phyloP scores from a whole-genome alignment of 2,888 invertebrate species.

The Chromoteleia sp. region DNA sequence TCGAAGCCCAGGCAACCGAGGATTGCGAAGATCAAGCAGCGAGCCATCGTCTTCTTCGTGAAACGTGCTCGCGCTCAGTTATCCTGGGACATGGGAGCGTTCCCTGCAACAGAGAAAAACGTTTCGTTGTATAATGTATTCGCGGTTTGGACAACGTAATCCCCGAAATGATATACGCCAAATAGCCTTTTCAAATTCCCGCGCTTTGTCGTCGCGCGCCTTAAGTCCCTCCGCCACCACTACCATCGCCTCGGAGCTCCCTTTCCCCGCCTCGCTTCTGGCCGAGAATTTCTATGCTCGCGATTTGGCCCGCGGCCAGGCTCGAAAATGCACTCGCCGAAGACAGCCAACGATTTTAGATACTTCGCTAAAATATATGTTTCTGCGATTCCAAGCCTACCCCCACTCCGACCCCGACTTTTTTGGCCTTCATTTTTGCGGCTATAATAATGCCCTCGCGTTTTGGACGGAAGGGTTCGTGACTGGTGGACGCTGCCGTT shows the following conservation, averaged over 20 bases:
- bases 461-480: constrained; percentile 46
- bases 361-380: constrained; percentile 72
- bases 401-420: constrained; percentile 14
- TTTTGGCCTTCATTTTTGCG: constrained; percentile 48
- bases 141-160: constrained; percentile 57
- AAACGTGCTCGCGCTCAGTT: constrained; percentile 53
- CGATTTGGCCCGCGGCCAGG: constrained; percentile 71
- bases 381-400: constrained; percentile 55
- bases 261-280: constrained; percentile 10
- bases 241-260: not conserved
- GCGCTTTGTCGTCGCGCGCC: constrained; percentile 23
- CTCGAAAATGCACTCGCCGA: constrained; percentile 71
- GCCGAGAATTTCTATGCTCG: constrained; percentile 62
- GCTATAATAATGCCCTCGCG: constrained; percentile 64
- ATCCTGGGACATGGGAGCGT: constrained; percentile 69
- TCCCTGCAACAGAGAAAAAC: constrained; percentile 75
- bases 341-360: constrained; percentile 73
- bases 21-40: constrained; percentile 75
- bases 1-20: constrained; percentile 75
- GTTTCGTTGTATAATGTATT: constrained; percentile 41
- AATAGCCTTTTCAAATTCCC: constrained; percentile 52
- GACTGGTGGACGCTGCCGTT: constrained; percentile 42
- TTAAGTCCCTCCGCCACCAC: constrained; percentile 1
- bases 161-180: constrained; percentile 60
- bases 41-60: constrained; percentile 77